Percentiles rank a stretch among this genome's conserved stretches.
These are phyloP conservation scores for Pygoscelis adeliae DNA, from an alignment of 2,113 vertebrate genomes.

Conservation along the genomic window DNA sequence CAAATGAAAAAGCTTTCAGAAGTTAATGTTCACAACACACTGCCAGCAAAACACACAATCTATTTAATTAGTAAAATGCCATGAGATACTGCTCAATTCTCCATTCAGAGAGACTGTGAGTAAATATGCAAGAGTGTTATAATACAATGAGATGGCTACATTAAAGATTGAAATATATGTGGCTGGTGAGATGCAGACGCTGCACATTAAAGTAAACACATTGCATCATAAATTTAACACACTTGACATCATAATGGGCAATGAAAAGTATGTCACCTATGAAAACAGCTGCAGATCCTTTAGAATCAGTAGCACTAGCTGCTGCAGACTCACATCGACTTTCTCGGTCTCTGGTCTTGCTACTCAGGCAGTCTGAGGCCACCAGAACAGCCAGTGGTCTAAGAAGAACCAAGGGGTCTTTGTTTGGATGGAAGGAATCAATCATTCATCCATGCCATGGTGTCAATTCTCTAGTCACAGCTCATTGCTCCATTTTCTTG, in stretches of 20 bases:
- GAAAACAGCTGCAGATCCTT: constrained; percentile 11
- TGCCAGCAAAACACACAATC: constrained; percentile 63
- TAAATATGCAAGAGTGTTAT: constrained; percentile 30
- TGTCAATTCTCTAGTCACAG: neutral
- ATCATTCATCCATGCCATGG: neutral
- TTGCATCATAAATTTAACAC: constrained; percentile 35
- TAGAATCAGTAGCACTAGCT: neutral
- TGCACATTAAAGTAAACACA: constrained; percentile 49
- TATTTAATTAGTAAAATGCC: constrained; percentile 69
- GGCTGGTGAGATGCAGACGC: constrained; percentile 30
- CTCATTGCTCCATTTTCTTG: neutral
- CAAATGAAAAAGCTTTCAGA: constrained; percentile 68
- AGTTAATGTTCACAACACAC: constrained; percentile 56
- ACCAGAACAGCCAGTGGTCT: neutral
- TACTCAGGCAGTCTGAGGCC: neutral
- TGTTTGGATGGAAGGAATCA: neutral
- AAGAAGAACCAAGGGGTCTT: neutral
- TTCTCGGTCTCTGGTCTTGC: neutral
- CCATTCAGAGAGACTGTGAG: constrained; percentile 7
- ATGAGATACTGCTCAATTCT: constrained; percentile 43
- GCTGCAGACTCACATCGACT: neutral
- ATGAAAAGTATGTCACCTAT: constrained; percentile 27
- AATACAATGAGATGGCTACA: constrained; percentile 27
- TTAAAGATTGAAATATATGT: constrained; percentile 49
- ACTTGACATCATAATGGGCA: constrained; percentile 23